A percentile compares a stretch with the other conserved stretches of the same genome.
These are phyloP conservation scores for Catharus bicknelli DNA, from an alignment of 2,113 vertebrate species.

Conservation along the genomic window DNA sequence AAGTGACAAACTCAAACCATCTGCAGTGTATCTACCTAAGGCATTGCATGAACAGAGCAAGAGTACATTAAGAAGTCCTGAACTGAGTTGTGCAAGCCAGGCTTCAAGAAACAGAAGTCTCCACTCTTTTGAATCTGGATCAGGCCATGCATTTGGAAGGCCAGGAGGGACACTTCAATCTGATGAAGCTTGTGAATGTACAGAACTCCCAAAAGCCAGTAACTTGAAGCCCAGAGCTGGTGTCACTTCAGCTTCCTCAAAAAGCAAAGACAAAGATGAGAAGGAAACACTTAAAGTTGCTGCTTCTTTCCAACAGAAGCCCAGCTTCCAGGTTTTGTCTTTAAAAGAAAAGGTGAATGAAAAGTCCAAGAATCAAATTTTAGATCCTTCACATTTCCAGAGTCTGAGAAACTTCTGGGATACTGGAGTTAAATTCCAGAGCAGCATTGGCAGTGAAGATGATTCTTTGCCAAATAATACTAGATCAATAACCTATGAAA, in stretches of 20 bases:
- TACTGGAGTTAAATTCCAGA: conserved; percentile 61
- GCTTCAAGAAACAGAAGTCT: background rate
- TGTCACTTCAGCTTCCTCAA: conserved; percentile 66
- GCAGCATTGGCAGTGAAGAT: background rate
- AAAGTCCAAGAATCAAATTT: conserved; percentile 55
- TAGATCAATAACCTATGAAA: background rate
- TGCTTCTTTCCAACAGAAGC: conserved; percentile 23
- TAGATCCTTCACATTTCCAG: conserved; percentile 80
- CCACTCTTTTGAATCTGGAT: background rate
- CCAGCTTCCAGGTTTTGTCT: conserved; percentile 74
- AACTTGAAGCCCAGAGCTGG: conserved; percentile 51
- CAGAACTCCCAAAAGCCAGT: background rate
- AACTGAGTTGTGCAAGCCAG: conserved; percentile 11
- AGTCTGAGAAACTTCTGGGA: conserved; percentile 88
- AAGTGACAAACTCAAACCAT: background rate
- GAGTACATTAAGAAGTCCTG: conserved; percentile 23
- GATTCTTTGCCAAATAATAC: background rate
- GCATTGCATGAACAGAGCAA: background rate
- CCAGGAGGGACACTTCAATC: background rate
- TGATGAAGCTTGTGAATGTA: background rate
- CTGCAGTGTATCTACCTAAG: background rate
- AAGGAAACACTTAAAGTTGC: conserved; percentile 10
- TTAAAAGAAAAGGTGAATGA: conserved; percentile 79
- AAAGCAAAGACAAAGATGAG: conserved; percentile 52
- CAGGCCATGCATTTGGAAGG: background rate